Percentiles rank a stretch among this genome's conserved stretches.
Conservation (phyloP, 2,113 vertebrate species). For the Acanthochromis polyacanthus region DNA sequence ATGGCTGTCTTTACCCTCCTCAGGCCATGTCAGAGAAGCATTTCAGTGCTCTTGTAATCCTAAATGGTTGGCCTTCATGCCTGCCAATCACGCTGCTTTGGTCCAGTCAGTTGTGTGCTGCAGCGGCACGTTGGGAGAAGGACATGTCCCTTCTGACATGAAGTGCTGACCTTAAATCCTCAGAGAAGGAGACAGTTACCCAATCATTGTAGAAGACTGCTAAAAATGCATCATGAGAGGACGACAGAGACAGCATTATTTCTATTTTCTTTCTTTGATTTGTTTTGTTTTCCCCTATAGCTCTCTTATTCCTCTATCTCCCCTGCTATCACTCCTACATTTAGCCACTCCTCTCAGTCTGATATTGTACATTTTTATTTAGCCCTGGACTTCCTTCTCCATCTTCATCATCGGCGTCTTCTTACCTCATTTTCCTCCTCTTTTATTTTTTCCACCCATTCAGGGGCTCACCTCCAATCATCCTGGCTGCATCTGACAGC, state of each 20-base stretch:
- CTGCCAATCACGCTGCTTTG: conserved; percentile 7
- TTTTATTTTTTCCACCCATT: conserved; percentile 16
- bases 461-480: conserved; percentile 47
- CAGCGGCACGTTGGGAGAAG: conserved; percentile 34
- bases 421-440: conserved; percentile 5
- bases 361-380: conserved; percentile 11
- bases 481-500: conserved; percentile 43
- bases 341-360: not conserved
- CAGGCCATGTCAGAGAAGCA: conserved; percentile 4
- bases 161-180: conserved; percentile 57
- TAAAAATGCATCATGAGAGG: conserved; percentile 30
- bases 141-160: conserved; percentile 40
- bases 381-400: not conserved
- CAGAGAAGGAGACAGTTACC: conserved; percentile 39
- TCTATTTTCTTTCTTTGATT: not conserved
- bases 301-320: not conserved
- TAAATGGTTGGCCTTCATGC: conserved; percentile 36
- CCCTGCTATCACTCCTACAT: not conserved
- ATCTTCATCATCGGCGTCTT: conserved; percentile 1
- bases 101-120: conserved; percentile 22
- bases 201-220: conserved; percentile 24
- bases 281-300: not conserved
- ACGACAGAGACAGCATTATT: not conserved
- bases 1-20: not conserved
- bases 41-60: conserved; percentile 30